Conservation (phyloP, 35 echinoderm and acorn worm species). For the Diadema setosum region DNA sequence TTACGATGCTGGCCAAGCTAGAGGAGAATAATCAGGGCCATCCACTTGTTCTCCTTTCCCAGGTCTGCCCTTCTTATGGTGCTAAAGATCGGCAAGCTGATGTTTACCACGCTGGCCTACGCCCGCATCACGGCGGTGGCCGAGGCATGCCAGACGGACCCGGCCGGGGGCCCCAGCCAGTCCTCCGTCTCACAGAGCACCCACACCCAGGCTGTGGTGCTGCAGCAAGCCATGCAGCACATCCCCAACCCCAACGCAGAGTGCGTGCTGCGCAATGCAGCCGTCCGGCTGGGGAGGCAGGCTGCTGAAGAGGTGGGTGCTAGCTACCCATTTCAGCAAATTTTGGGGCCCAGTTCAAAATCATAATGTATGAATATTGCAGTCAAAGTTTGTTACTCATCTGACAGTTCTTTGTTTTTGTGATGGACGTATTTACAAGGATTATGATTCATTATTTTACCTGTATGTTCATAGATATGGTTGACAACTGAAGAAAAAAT, state of each 20-base stretch:
- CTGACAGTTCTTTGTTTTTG: too few species aligned
- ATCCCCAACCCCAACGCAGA: conserved; percentile 93
- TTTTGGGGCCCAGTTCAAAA: too few species aligned
- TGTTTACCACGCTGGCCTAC: conserved; percentile 95
- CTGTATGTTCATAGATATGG: too few species aligned
- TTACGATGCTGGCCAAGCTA: too few species aligned
- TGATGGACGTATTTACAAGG: too few species aligned
- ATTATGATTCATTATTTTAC: too few species aligned
- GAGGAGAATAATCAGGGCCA: neutral
- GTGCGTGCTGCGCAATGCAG: conserved; percentile 92
- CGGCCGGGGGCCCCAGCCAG: conserved; percentile 36
- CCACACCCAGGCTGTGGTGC: conserved; percentile 90
- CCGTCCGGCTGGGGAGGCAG: conserved; percentile 85
- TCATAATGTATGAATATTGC: too few species aligned
- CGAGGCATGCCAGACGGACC: conserved; percentile 88
- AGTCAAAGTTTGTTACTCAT: too few species aligned
- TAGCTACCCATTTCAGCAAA: too few species aligned
- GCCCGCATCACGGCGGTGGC: conserved; percentile 91
- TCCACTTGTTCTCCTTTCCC: neutral
- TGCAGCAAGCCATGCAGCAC: conserved; percentile 96
- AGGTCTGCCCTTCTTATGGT: conserved; percentile 81
- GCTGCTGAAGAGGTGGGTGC: conserved; percentile 91
- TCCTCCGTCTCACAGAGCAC: conserved; percentile 53
- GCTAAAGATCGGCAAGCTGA: conserved; percentile 94
- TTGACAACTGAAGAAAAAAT: too few species aligned